These are phyloP conservation scores for Spinus pinus DNA, from an alignment of 2,797 vertebrate genomes.

Conservation along the genomic window DNA sequence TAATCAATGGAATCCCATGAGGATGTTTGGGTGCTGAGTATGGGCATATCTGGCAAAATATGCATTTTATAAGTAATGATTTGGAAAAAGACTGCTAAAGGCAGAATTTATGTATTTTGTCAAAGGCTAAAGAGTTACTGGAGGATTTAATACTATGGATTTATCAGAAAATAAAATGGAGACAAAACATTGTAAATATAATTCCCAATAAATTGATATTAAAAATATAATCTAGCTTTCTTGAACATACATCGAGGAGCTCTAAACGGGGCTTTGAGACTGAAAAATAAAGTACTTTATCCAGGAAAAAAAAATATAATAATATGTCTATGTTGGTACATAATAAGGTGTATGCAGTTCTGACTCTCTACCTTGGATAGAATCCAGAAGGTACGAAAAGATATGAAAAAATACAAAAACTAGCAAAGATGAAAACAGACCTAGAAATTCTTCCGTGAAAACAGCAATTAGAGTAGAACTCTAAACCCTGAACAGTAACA, in stretches of 20 bases:
- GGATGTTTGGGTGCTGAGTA: neutral
- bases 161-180: neutral
- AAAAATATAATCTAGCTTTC: neutral
- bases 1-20: neutral
- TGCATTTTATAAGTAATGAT: neutral
- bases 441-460: neutral
- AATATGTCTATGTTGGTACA: neutral
- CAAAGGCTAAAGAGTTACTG: neutral
- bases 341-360: neutral
- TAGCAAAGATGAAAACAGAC: neutral
- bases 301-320: neutral
- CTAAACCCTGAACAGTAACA: neutral
- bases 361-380: neutral
- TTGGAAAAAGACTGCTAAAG: neutral
- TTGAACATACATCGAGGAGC: neutral
- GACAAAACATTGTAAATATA: neutral
- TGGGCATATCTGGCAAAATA: neutral
- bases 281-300: neutral
- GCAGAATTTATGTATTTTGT: neutral
- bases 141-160: neutral
- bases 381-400: neutral
- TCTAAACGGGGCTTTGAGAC: rapidly evolving
- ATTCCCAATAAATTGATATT: neutral
- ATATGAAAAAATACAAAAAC: neutral
- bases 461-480: neutral